Conservation (phyloP, 2,888 invertebrate genomes). For the Cetonia aurata region DNA sequence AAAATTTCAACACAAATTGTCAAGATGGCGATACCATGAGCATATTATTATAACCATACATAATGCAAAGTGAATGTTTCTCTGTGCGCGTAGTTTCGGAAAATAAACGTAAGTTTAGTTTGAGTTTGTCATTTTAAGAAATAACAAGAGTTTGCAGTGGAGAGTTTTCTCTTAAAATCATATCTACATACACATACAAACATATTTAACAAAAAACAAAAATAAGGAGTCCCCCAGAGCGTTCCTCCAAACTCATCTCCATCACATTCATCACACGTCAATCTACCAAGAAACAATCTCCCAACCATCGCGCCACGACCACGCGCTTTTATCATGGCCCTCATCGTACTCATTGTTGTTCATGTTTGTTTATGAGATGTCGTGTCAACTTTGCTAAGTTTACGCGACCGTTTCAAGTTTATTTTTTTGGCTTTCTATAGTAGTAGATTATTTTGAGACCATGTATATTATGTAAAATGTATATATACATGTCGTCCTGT, state of each 20-base stretch:
- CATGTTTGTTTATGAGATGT: constrained; percentile 35
- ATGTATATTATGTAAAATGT: constrained; percentile 7
- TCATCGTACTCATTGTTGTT: constrained; percentile 11
- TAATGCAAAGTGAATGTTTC: constrained; percentile 12
- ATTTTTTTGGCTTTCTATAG: constrained; percentile 45
- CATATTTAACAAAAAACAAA: neutral
- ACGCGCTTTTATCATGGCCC: constrained; percentile 1
- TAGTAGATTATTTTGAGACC: constrained; percentile 18
- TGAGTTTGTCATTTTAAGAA: constrained; percentile 40
- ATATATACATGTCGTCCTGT: too few relatives aligned
- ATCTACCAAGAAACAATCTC: neutral
- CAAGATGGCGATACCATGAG: too few relatives aligned
- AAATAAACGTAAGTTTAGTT: constrained; percentile 41
- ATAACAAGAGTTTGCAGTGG: constrained; percentile 50
- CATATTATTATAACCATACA: too few relatives aligned
- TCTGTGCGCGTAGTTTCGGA: constrained; percentile 26
- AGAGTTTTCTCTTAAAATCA: constrained; percentile 18
- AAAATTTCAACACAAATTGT: neutral
- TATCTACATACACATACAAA: neutral
- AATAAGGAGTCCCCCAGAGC: constrained; percentile 51
- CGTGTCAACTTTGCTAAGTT: constrained; percentile 50
- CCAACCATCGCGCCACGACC: constrained; percentile 1
- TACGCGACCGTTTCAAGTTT: constrained; percentile 49
- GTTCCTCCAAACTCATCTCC: constrained; percentile 36
- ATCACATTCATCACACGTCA: constrained; percentile 14